Evolutionary conservation across 2,113 vertebrate genomes (phyloP).

Genomic region (Peromyscus leucopus): DNA sequence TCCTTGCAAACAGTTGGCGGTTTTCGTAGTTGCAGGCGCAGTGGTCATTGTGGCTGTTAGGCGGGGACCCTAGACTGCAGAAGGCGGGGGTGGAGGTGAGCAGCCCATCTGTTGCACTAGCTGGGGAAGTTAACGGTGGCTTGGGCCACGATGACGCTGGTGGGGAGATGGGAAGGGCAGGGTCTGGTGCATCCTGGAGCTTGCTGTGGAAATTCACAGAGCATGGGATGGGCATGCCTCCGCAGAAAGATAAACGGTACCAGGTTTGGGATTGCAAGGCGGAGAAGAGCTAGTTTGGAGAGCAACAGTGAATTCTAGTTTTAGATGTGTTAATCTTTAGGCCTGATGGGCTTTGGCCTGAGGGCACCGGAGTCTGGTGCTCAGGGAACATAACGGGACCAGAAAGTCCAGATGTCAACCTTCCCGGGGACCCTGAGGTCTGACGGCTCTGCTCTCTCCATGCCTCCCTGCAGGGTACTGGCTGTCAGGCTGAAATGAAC

Average conservation of each 20-base stretch:
- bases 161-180: not conserved
- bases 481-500: constrained; percentile 86
- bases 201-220: not conserved
- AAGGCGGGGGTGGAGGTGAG: not conserved
- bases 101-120: not conserved
- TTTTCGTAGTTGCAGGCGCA: constrained; percentile 31
- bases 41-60: not conserved
- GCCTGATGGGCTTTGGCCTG: constrained; percentile 5
- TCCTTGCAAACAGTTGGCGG: not conserved
- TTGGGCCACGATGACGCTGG: not conserved
- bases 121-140: not conserved
- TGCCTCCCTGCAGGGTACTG: constrained; percentile 74
- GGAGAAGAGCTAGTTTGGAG: not conserved
- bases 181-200: not conserved
- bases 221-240: not conserved
- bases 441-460: constrained; percentile 17
- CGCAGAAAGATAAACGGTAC: constrained; percentile 9
- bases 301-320: constrained; percentile 14
- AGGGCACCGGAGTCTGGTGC: not conserved
- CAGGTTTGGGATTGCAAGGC: constrained; percentile 7
- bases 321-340: not conserved
- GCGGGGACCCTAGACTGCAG: not conserved
- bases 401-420: not conserved
- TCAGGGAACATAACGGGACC: not conserved
- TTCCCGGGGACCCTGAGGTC: not conserved